Conservation (phyloP, 2,888 invertebrate species). For the Acanthosepion pharaonis region DNA sequence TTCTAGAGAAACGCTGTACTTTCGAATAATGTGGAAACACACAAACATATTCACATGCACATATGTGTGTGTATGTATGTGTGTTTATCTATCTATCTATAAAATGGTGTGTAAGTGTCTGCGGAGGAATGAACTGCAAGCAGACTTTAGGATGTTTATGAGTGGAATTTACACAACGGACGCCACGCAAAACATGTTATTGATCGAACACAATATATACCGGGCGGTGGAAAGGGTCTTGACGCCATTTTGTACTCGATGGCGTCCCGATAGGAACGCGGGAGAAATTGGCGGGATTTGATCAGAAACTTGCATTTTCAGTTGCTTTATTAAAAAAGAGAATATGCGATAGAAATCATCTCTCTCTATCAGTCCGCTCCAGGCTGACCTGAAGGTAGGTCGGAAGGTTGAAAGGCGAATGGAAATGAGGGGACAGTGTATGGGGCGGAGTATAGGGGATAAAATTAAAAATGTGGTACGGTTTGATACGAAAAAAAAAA, state of each 20-base stretch:
- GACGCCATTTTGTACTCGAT: slow-evolving; percentile 10
- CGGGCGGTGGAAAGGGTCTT: not conserved
- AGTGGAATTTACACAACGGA: not conserved
- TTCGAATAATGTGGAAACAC: not conserved
- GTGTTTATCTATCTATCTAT: not conserved
- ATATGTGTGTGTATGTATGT: not conserved
- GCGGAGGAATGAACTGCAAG: not conserved
- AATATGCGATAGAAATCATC: not conserved
- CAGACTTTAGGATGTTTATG: not conserved
- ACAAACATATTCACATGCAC: not conserved
- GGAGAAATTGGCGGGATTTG: not conserved
- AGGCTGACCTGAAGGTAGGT: not conserved
- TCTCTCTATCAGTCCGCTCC: not conserved
- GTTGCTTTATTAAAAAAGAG: slow-evolving; percentile 18
- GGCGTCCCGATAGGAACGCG: not conserved
- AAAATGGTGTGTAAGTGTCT: not conserved
- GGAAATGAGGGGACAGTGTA: not conserved
- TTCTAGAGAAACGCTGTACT: no score
- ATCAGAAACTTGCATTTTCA: not conserved
- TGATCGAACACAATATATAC: not conserved
- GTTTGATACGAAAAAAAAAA: no score
- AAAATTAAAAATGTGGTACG: not conserved
- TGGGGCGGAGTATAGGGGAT: not conserved
- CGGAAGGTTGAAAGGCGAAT: not conserved
- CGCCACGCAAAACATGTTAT: not conserved